Evolutionary conservation across 2,888 invertebrate species (phyloP), one percentile per base, ranked within the genome.

Genomic region (Julus scanicus): DNA sequence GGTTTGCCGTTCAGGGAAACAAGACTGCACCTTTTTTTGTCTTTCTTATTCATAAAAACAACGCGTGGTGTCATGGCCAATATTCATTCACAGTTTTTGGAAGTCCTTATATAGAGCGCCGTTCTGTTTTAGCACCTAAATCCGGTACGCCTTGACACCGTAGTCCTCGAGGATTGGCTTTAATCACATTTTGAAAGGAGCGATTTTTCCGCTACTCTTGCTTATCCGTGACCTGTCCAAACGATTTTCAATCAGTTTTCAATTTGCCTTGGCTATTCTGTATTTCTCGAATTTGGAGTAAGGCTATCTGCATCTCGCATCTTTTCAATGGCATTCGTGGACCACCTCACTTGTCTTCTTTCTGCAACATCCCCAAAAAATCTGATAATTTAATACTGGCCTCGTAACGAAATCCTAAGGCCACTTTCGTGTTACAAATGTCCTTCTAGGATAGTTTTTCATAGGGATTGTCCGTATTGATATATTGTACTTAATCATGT

Each of bases 141-240:
- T 9, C 71, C 29, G 9, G 71, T 71, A 71, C 71, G 20, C 71
- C 71, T 71, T 71, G 71, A 71, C 71, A 71, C 71, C 13, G 9
- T 44, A 44, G 0, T 57, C 57, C 57, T 57, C 57, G 15, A 63
- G 71, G 71, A 71, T 29, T 71, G 71, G 29, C 29, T 71, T 29
- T 71, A 9, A 71, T 71, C 20, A 29, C 71, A n/a, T n/a, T n/a
- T 63, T 53, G 13, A 11, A 53, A 63, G 57, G 57, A n/a, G 57
- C n/a, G 57, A 15, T n/a, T 44, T 44, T 44, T 44, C 5, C 5
- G 44, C 44, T 44, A 5, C 44, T 44, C 44, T 44, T 8, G 44
- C 44, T 44, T 44, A 44, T 44, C 71, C 71, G 71, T 71, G 71
- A 71, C 71, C 71, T 71, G 71, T 71, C 71, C 71, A n/a, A 71